A percentile compares a stretch with the other conserved stretches of the same genome.
These are phyloP conservation scores for Eurosta solidaginis DNA, from an alignment of 1,140 invertebrate species.

Conservation along the genomic window DNA sequence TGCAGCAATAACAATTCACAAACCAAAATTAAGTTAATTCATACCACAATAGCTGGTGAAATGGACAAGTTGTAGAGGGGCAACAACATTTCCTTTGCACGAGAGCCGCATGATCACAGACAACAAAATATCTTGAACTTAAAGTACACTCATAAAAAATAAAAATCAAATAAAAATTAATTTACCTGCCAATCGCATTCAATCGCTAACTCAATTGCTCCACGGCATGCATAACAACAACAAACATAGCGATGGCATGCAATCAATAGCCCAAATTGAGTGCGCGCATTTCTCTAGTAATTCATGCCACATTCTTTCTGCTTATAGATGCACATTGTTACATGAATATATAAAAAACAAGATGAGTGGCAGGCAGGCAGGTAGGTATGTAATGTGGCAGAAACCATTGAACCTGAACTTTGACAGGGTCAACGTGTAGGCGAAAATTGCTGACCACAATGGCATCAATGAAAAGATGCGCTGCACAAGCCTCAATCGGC, in stretches of 20 bases:
- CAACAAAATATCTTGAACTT: neutral
- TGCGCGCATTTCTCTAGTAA: neutral
- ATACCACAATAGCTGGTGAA: neutral
- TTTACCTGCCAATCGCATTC: constrained; percentile 24
- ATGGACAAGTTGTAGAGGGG: neutral
- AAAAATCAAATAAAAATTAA: constrained; percentile 17
- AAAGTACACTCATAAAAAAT: neutral
- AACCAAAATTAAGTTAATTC: neutral
- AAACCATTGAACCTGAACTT: constrained; percentile 45
- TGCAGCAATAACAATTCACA: constrained; percentile 35
- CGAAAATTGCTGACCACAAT: neutral
- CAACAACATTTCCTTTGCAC: neutral
- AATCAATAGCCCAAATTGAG: constrained; percentile 16
- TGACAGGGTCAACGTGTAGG: constrained; percentile 46
- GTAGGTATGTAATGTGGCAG: too few species aligned
- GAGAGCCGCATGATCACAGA: neutral
- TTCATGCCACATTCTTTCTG: neutral
- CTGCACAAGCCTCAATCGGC: constrained; percentile 55
- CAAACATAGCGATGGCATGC: neutral
- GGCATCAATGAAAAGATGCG: constrained; percentile 36
- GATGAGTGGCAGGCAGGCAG: constrained; percentile 20
- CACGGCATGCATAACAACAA: neutral
- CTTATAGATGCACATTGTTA: neutral
- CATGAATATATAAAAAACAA: neutral
- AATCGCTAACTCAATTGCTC: neutral